Conservation (phyloP, 2,113 vertebrate species). For the Lasiurus cinereus region DNA sequence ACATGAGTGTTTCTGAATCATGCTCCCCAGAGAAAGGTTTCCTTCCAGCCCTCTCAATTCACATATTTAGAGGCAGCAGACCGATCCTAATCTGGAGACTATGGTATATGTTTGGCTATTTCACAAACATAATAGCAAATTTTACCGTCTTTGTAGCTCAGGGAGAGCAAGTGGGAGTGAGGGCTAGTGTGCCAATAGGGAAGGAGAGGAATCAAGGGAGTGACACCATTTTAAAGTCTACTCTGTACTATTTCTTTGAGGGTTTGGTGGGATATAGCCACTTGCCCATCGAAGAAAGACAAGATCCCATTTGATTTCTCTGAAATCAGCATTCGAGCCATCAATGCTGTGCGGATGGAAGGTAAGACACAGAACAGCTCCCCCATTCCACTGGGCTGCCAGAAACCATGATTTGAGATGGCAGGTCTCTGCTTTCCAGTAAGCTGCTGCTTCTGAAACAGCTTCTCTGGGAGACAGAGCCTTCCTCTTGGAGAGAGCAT, state of each 20-base stretch:
- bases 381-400: not conserved
- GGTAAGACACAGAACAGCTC: not conserved
- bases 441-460: conserved; percentile 69
- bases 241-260: not conserved
- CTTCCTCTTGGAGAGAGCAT: conserved; percentile 42
- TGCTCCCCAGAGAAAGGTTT: not conserved
- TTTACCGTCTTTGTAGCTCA: not conserved
- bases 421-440: conserved; percentile 55
- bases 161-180: not conserved
- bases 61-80: conserved; percentile 44
- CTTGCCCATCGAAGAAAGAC: not conserved
- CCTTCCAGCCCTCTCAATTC: not conserved
- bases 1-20: not conserved
- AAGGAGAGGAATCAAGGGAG: not conserved
- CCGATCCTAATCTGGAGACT: conserved; percentile 17
- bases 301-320: not conserved
- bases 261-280: not conserved
- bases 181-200: not conserved
- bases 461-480: conserved; percentile 44
- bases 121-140: conserved; percentile 19
- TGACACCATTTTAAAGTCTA: not conserved
- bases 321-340: not conserved
- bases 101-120: not conserved
- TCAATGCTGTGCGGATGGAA: not conserved
- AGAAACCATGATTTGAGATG: conserved; percentile 24